Base-by-base conservation (phyloP, 2,113 vertebrate species). In the Corythoichthys haematopterus region DNA sequence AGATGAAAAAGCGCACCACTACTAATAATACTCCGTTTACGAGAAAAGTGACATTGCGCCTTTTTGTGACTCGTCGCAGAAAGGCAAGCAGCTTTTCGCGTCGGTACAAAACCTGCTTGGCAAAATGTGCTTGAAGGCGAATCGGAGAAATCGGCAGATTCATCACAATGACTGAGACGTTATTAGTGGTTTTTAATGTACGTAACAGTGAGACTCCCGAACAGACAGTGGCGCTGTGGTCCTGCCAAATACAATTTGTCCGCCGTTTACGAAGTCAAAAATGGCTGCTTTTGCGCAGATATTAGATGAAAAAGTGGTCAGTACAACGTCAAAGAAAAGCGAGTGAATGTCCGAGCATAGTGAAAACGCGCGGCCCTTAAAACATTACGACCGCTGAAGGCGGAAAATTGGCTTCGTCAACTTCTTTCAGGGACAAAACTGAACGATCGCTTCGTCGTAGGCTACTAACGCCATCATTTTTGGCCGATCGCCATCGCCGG, bases 81-180 rank as follows among this genome's bases (percentile, higher is more conserved):
- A 53, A 53, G 51, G 5, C 8, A 3, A 40, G 6, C n/a, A 33
- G 3, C 2, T 9, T 60, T n/a, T 10, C 7, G n/a, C 3, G 7
- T 5, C n/a, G 12, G 8, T 5, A 6, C 4, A 6, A 13, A 3
- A 38, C 16, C 4, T 13, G 59, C 43, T 70, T 72, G 81, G 75
- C 75, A 81, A 75, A 40, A 64, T 63, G 51, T 60, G 62, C 35
- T 70, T 77, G 75, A 77, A 83, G 78, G 76, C 71, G 67, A 57
- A 55, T 63, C 43, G 48, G 64, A 71, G 68, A 50, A 47, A 36
- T 58, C 70, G 71, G 70, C 55, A 66, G 69, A 69, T 28, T 35
- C 2, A 36, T 35, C 28, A 36, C 55, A 36, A 36, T 0, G 55
- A 14, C 12, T 14, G 1, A 11, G 6, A 8, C 2, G 12, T n/a